Evolutionary conservation across 1,140 invertebrate genomes (phyloP).

Genomic region (Hyposmocoma kahamanoa): DNA sequence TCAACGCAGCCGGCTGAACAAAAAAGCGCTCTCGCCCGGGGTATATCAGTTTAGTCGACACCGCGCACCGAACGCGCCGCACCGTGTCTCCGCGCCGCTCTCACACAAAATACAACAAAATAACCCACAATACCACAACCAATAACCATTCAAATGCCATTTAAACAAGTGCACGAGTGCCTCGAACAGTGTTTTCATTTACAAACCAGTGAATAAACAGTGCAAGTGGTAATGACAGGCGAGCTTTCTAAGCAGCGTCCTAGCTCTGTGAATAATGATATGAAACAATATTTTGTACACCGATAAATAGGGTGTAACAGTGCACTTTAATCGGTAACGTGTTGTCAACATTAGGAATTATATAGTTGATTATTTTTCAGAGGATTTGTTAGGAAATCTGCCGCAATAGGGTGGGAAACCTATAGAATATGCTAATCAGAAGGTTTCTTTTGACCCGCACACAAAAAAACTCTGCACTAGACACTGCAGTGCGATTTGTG

Average conservation of each 20-base stretch:
- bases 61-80: constrained; percentile 20
- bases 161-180: constrained; percentile 33
- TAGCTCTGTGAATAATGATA: constrained; percentile 54
- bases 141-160: constrained; percentile 29
- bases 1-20: constrained; percentile 44
- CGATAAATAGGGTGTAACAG: constrained; percentile 55
- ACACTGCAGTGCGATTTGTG: constrained; percentile 70
- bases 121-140: constrained; percentile 42
- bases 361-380: too few relatives aligned
- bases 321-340: constrained; percentile 57
- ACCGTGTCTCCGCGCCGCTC: constrained; percentile 21
- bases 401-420: constrained; percentile 21
- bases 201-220: constrained; percentile 33
- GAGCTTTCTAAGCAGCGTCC: constrained; percentile 37
- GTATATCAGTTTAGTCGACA: constrained; percentile 35
- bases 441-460: constrained; percentile 59
- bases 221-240: constrained; percentile 20
- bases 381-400: too few relatives aligned
- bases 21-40: constrained; percentile 48
- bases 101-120: constrained; percentile 51
- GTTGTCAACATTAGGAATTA: constrained; percentile 30
- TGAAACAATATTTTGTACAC: constrained; percentile 56
- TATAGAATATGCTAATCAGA: constrained; percentile 61
- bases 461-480: constrained; percentile 71
- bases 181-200: constrained; percentile 24